Evolutionary conservation across 1,140 invertebrate genomes (phyloP).

Genomic region (Caenorhabditis remanei): DNA sequence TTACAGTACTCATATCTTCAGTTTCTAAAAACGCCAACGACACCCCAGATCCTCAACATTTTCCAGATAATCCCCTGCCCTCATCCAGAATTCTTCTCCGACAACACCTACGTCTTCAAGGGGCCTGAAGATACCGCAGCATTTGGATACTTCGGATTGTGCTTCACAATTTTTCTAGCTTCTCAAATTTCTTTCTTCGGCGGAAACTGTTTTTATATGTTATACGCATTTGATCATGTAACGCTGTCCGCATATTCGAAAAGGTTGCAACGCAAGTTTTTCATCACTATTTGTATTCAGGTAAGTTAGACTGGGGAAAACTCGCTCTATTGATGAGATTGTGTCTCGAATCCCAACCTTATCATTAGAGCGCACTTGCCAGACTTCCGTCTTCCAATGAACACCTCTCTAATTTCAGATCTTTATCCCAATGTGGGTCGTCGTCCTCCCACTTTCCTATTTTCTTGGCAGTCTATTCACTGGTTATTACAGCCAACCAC

Average conservation of each 20-base stretch:
- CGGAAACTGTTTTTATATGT: constrained; percentile 7
- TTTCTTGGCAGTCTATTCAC: constrained; percentile 16
- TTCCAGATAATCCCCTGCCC: constrained; percentile 6
- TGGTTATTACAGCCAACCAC: constrained; percentile 18
- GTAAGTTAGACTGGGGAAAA: neutral
- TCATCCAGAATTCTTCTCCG: neutral
- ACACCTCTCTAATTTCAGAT: neutral
- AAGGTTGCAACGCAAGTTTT: neutral
- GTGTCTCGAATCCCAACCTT: too few relatives aligned
- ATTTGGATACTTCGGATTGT: neutral
- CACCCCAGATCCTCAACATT: neutral
- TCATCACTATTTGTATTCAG: constrained; percentile 24
- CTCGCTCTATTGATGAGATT: too few relatives aligned
- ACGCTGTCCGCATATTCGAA: neutral
- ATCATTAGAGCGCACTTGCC: too few relatives aligned
- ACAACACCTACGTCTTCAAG: neutral
- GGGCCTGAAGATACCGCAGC: neutral
- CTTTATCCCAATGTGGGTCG: constrained; percentile 10
- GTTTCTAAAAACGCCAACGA: too few relatives aligned
- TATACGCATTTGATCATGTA: neutral
- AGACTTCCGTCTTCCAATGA: neutral
- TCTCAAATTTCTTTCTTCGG: constrained; percentile 1
- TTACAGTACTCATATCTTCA: too few relatives aligned
- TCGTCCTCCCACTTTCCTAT: constrained; percentile 6
- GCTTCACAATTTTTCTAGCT: constrained; percentile 1